Evolutionary conservation across 1,140 invertebrate species (phyloP).

Genomic region (Mylabris phalerata): DNA sequence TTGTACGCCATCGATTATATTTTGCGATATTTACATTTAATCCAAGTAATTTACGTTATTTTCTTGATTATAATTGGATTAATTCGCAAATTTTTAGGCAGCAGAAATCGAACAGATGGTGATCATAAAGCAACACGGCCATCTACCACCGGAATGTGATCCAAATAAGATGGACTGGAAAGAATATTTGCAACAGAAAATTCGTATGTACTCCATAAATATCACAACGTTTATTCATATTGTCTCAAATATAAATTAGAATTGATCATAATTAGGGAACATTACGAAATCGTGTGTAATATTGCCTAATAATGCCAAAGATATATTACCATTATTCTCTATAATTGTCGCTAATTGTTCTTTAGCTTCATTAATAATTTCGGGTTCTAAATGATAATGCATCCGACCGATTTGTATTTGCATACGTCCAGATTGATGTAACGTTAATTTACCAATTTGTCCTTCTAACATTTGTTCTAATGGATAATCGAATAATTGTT

Average conservation of each 20-base stretch:
- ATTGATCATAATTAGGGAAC: constrained; percentile 2
- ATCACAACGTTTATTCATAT: neutral
- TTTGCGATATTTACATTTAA: neutral
- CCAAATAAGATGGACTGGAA: constrained; percentile 13
- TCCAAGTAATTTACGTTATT: constrained; percentile 1
- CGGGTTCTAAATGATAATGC: constrained; percentile 24
- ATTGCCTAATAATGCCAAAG: constrained; percentile 4
- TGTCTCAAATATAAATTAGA: no score
- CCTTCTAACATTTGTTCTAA: constrained; percentile 29
- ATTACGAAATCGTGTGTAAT: constrained; percentile 8
- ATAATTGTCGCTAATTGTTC: constrained; percentile 5
- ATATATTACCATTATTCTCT: constrained; percentile 1
- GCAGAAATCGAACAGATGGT: constrained; percentile 12
- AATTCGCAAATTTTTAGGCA: neutral
- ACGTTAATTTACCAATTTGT: constrained; percentile 30
- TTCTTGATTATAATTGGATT: neutral
- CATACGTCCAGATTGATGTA: constrained; percentile 29
- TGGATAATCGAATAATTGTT: constrained; percentile 27
- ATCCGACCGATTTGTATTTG: constrained; percentile 27
- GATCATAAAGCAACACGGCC: neutral
- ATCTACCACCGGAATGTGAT: constrained; percentile 19
- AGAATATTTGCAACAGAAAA: constrained; percentile 3
- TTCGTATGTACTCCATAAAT: constrained; percentile 7
- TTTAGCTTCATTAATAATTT: constrained; percentile 2
- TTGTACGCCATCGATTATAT: constrained; percentile 5